Evolutionary conservation across 1,140 invertebrate species (phyloP), one percentile per base, ranked within the genome.

Genomic region (Limonius californicus): DNA sequence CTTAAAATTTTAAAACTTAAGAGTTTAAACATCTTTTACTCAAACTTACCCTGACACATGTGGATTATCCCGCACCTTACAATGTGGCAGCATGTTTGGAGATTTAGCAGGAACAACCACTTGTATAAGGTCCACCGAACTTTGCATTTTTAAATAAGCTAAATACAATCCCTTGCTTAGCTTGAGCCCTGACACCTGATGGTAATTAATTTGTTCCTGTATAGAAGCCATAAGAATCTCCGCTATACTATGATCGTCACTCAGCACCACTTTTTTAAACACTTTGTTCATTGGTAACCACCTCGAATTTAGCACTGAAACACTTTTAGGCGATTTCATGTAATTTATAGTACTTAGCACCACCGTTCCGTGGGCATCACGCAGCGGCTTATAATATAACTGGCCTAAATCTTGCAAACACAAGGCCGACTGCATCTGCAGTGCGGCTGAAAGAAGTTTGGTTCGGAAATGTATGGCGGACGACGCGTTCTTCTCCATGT

Each of bases 141-240:
- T 96, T 70, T 95, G 92, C 82, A 98, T 87, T 75, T 98, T 97
- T 43, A 98, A 80, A 78, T 97, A 99, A 15, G 94, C 93, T 60
- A 98, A 79, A 77, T 99, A 98, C 4, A 99, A 80, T 0, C 97
- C 96, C 54, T 87, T 87, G 0, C 85, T 82, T 15, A 98, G 75
- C 64, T 89, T 88, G 42, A 91, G 86, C 60, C 87, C 83, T 59
- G 91, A 94, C 11, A 88, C 88, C 82, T 96, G 92, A 72, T 96
- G 89, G 76, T 96, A 98, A 21, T 88, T 85, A 59, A 98, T 91
- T 82, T 97, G 94, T 57, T 97, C 93, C 67, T 90, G 87, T 58
- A 94, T 88, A 14, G 89, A 91, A 30, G 86, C 85, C 84, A 94
- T 89, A 14, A 94, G 82, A 67, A 92, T 82, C 66, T 95, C 91